Base-by-base conservation (phyloP, 2,113 vertebrate species). In the Phrynocephalus versicolor region DNA sequence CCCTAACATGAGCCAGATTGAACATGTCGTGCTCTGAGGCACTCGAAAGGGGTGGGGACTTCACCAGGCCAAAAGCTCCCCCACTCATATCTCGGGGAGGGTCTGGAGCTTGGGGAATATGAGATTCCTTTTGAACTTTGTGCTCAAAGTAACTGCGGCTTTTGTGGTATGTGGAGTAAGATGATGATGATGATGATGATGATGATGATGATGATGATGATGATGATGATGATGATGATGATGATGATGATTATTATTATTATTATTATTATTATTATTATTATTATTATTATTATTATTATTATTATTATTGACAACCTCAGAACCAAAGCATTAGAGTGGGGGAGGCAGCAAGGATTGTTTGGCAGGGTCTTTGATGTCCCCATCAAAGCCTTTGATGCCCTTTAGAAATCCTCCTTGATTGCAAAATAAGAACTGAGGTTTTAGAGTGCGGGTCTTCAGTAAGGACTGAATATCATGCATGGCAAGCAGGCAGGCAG, bases 121-220 rank as follows among this genome's bases (percentile, higher is more conserved):
- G 84, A 81, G 69, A 65, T 86, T 86, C 58, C 70, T 65, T 86
- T 81, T 86, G 58, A 86, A 72, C 69, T 70, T 51, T 60, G 19
- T 21, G 25, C 55, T 37, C 35, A 78, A 1, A 13, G 33, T 41
- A 51, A 13, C 30, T 15, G 19, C 27, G 35, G 12, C 57, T 33
- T 71, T 25, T 45, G 76, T 12, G 19, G 33, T 33, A 39, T 37
- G 45, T 3, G 83, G n/a, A 3, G 6, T 74, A n/a, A n/a, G n/a
- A n/a, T n/a, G n/a, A n/a, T n/a, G n/a, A n/a, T n/a, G n/a, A n/a
- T n/a, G n/a, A n/a, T n/a, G n/a, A n/a, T n/a, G n/a, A n/a, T n/a
- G n/a, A n/a, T n/a, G n/a, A n/a, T n/a, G n/a, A n/a, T n/a, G n/a
- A n/a, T n/a, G n/a, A n/a, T n/a, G n/a, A n/a, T n/a, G n/a, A n/a